Percentiles rank a stretch among this genome's conserved stretches.
phyloP scores from a whole-genome alignment of 2,888 invertebrate species.

The Luffia ferchaultella region DNA sequence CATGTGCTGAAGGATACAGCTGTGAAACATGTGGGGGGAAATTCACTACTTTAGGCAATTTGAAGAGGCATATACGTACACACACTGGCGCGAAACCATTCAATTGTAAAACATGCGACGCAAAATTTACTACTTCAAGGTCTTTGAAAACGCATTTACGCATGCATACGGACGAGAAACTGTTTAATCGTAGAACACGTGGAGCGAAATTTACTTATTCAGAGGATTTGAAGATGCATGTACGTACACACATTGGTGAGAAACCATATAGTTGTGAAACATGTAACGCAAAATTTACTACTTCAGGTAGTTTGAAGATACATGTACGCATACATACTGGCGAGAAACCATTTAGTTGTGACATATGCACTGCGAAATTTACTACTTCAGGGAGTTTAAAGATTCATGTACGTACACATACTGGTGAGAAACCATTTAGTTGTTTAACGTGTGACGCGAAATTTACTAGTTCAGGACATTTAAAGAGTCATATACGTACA shows the following conservation, averaged over 20 bases:
- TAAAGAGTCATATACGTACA: neutral
- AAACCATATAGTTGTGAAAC: neutral
- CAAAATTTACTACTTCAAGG: neutral
- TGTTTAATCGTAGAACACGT: neutral
- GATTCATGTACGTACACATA: neutral
- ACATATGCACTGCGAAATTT: neutral
- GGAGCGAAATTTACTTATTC: neutral
- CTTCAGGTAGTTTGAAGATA: neutral
- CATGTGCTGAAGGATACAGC: no score
- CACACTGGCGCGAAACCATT: neutral
- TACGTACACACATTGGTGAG: neutral
- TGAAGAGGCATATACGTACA: neutral
- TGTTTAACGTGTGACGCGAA: neutral
- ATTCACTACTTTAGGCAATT: neutral
- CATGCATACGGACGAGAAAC: neutral
- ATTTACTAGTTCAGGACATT: neutral
- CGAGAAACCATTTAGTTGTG: neutral
- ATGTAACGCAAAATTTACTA: neutral
- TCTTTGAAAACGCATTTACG: neutral
- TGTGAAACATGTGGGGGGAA: no score
- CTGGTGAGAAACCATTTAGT: neutral
- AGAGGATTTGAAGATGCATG: neutral
- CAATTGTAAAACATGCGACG: neutral
- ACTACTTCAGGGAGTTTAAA: neutral
- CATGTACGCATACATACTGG: neutral